Evolutionary conservation across 2,797 vertebrate species (phyloP).

Genomic region (Sebastes goodei): DNA sequence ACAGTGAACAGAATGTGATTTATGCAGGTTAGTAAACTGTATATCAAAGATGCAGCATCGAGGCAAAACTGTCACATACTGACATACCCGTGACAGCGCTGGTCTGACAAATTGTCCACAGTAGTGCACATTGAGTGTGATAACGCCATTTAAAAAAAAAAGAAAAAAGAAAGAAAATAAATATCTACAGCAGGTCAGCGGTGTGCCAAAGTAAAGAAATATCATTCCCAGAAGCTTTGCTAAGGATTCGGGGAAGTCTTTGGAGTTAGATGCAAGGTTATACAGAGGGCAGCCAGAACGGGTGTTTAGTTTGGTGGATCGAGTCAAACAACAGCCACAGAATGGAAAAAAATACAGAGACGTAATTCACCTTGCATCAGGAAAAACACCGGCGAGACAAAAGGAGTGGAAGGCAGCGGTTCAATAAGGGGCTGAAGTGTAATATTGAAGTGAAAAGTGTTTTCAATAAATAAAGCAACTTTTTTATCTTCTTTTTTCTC

Average conservation of each 20-base stretch:
- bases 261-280: slow-evolving; percentile 80
- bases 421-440: slow-evolving; percentile 16
- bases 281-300: slow-evolving; percentile 76
- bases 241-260: slow-evolving; percentile 73
- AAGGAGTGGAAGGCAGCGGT: neutral
- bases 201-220: slow-evolving; percentile 75
- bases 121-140: slow-evolving; percentile 36
- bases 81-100: slow-evolving; percentile 1
- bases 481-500: neutral
- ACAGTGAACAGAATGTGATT: neutral
- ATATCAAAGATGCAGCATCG: slow-evolving; percentile 9
- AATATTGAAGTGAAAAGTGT: slow-evolving; percentile 43
- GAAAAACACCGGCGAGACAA: slow-evolving; percentile 28
- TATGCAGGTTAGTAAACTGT: neutral
- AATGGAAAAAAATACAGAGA: slow-evolving; percentile 53
- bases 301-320: slow-evolving; percentile 68
- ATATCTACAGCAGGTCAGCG: slow-evolving; percentile 69
- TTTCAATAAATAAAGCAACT: slow-evolving; percentile 57
- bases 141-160: slow-evolving; percentile 42
- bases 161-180: slow-evolving; percentile 39
- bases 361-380: slow-evolving; percentile 57
- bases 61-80: neutral
- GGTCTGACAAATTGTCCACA: slow-evolving; percentile 45
- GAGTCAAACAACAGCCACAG: slow-evolving; percentile 67
- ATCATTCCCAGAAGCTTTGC: slow-evolving; percentile 77